These are phyloP conservation scores for Xestia sexstrigata DNA, from an alignment of 2,888 invertebrate genomes.

Conservation along the genomic window DNA sequence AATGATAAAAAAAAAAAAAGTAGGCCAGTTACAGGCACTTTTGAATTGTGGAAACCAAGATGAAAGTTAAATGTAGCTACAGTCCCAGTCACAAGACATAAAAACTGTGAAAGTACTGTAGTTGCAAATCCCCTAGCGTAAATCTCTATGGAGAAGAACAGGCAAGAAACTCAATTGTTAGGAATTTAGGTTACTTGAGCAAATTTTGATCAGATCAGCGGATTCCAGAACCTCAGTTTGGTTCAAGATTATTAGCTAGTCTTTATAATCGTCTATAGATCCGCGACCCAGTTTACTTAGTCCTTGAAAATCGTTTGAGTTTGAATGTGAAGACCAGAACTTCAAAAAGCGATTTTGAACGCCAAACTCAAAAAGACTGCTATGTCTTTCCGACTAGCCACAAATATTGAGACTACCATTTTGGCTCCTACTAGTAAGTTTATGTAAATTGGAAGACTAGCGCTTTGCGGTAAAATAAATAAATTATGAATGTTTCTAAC, in stretches of 20 bases:
- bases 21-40: too few species aligned
- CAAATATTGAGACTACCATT: background rate
- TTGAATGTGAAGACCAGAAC: background rate
- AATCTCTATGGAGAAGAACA: too few species aligned
- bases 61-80: too few species aligned
- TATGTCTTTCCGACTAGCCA: background rate
- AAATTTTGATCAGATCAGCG: background rate
- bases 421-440: constrained; percentile 10
- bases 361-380: background rate
- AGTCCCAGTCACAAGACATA: too few species aligned
- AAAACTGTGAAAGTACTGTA: too few species aligned
- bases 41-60: too few species aligned
- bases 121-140: too few species aligned
- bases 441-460: constrained; percentile 8
- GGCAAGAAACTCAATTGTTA: too few species aligned
- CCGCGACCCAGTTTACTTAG: background rate
- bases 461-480: constrained; percentile 30
- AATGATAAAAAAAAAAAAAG: background rate
- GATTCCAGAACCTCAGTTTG: background rate
- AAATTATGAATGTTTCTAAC: constrained; percentile 9
- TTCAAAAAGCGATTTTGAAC: background rate
- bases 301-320: background rate
- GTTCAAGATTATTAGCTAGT: background rate
- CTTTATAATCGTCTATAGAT: background rate
- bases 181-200: background rate